Conservation (phyloP, 2,113 vertebrate species). For the Sisor rabdophorus region DNA sequence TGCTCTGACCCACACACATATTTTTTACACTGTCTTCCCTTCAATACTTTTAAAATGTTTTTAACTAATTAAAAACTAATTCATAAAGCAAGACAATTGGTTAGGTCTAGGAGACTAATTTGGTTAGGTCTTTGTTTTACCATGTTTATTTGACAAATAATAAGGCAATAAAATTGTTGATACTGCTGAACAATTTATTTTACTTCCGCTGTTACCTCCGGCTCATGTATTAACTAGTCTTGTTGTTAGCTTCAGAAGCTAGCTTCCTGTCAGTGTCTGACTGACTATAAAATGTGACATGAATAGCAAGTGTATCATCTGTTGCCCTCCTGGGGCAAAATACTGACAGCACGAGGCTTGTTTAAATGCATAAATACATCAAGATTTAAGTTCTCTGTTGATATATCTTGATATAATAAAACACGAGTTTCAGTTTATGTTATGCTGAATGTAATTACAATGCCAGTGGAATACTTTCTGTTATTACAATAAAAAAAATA, state of each 20-base stretch:
- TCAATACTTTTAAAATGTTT: neutral
- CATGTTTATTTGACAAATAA: neutral
- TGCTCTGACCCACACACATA: too few relatives aligned
- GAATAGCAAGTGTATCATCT: neutral
- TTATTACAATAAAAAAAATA: neutral
- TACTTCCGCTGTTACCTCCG: neutral
- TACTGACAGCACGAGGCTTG: neutral
- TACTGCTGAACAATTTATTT: neutral
- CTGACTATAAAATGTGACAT: neutral
- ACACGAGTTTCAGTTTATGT: neutral
- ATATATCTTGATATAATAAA: neutral
- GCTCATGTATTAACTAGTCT: neutral
- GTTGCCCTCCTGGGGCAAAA: neutral
- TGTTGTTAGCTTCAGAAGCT: neutral
- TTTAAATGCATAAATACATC: neutral
- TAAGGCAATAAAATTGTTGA: neutral
- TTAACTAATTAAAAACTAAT: neutral
- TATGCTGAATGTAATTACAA: neutral
- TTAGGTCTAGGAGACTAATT: too few relatives aligned
- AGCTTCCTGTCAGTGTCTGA: neutral
- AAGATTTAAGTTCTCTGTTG: neutral
- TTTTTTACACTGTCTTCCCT: too few relatives aligned
- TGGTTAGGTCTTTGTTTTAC: too few relatives aligned
- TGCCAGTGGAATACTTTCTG: neutral
- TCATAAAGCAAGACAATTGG: too few relatives aligned